Evolutionary conservation across 1,140 invertebrate species (phyloP), one percentile per base, ranked within the genome.

Genomic region (Drosophila ironensis): DNA sequence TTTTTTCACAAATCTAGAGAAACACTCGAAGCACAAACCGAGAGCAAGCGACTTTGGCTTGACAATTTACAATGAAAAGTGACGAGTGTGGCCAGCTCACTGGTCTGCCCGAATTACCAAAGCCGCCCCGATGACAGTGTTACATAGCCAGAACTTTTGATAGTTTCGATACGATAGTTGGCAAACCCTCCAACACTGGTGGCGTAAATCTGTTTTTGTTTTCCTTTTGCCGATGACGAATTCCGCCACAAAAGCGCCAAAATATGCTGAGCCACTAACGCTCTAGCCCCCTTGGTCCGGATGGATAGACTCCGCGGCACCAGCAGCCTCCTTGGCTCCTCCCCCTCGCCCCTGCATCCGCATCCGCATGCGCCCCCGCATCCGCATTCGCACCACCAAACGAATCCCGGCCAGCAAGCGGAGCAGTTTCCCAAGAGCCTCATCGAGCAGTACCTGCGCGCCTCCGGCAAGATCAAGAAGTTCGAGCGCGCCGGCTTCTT

Each of bases 401-500:
- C 2, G 14, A 9, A 6, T 9, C 12, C 33, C 12, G 44, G 48
- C 40, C 48, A 75, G 25, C 72, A 59, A 28, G 72, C 41, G 17
- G 87, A 88, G n/a, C 74, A 69, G 48, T 89, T 86, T 52, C 84
- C 84, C 0, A 73, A 74, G 41, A 80, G 69, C 33, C 37, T 76
- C 14, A 74, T 90, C 4, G 84, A 90, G 33, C 84, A 90, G 57
- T 90, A 90, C 54, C 54, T 89, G 2, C 72, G 77, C 19, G 70
- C 82, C 20, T 88, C 82, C 8, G 77, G 64, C 30, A 90, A 89
- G 45, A 72, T 90, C 2, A 90, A 90, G 45, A 90, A 89, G 46
- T 74, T 89, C 11, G 88, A 90, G 25, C 67, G 87, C 4, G 74
- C 86, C 7, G 76, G 89, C 0, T 90, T 90, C 14, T 90, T 90